Percentiles rank a stretch among this genome's conserved stretches.
These are phyloP conservation scores for Tillus elongatus DNA, from an alignment of 2,888 invertebrate species.

Conservation along the genomic window DNA sequence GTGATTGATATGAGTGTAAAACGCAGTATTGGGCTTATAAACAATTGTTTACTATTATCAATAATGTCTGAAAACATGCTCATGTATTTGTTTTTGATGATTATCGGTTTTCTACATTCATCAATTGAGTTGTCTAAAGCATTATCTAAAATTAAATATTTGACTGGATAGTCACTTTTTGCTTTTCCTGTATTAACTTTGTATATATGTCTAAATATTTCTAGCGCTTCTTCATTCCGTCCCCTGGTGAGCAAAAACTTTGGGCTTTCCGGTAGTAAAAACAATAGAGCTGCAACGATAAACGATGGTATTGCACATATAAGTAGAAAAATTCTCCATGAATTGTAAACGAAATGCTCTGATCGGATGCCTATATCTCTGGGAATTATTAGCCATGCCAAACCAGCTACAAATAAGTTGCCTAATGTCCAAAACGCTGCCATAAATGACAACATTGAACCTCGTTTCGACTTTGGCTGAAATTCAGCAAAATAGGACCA, in stretches of 20 bases:
- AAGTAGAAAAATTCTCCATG: constrained; percentile 85
- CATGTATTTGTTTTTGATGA: constrained; percentile 57
- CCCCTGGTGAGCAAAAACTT: constrained; percentile 77
- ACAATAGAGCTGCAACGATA: constrained; percentile 71
- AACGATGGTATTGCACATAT: constrained; percentile 85
- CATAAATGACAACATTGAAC: constrained; percentile 88
- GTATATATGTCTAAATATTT: constrained; percentile 73
- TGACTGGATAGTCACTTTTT: constrained; percentile 67
- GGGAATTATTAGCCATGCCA: constrained; percentile 67
- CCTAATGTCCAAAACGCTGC: constrained; percentile 94
- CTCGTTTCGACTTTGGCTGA: constrained; percentile 82
- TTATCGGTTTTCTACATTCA: constrained; percentile 41
- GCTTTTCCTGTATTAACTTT: constrained; percentile 70
- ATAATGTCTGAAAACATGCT: constrained; percentile 68
- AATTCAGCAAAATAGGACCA: constrained; percentile 95
- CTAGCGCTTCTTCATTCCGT: constrained; percentile 68
- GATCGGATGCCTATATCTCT: constrained; percentile 63
- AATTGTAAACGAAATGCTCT: constrained; percentile 69
- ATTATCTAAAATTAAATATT: constrained; percentile 56
- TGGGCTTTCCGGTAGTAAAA: constrained; percentile 83
- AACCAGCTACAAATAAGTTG: constrained; percentile 82
- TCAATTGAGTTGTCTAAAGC: constrained; percentile 29
- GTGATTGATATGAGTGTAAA: constrained; percentile 77
- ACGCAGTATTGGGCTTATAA: constrained; percentile 70
- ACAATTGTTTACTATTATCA: constrained; percentile 73